Conservation (phyloP, 2,888 invertebrate species). For the Cantharis rufa region DNA sequence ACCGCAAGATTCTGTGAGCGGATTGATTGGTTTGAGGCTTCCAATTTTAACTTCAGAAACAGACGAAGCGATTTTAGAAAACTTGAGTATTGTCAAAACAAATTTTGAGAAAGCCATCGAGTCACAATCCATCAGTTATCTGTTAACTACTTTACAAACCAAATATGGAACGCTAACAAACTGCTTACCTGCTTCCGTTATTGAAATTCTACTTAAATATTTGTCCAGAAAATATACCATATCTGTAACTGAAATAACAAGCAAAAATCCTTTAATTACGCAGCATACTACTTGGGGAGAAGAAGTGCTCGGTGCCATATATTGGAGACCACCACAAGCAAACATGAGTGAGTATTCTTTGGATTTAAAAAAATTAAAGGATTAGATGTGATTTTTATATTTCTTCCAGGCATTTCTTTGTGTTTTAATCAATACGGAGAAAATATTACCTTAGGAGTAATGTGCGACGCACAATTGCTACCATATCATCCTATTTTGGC, state of each 20-base stretch:
- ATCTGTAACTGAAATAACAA: slow-evolving; percentile 65
- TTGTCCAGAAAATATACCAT: slow-evolving; percentile 70
- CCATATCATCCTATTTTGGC: slow-evolving; percentile 66
- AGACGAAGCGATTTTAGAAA: slow-evolving; percentile 44
- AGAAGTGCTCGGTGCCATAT: slow-evolving; percentile 65
- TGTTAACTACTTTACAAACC: slow-evolving; percentile 59
- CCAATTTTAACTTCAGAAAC: slow-evolving; percentile 58
- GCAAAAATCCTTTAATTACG: slow-evolving; percentile 50
- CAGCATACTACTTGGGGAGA: slow-evolving; percentile 69
- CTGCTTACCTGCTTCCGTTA: slow-evolving; percentile 63
- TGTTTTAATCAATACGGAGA: slow-evolving; percentile 72
- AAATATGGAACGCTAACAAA: slow-evolving; percentile 65
- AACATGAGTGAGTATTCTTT: slow-evolving; percentile 66
- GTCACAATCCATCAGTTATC: slow-evolving; percentile 60
- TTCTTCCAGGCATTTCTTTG: slow-evolving; percentile 68
- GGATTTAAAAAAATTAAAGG: neutral
- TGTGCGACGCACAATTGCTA: slow-evolving; percentile 72
- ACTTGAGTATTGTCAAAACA: slow-evolving; percentile 51
- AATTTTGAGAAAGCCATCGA: slow-evolving; percentile 55
- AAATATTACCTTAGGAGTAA: slow-evolving; percentile 68
- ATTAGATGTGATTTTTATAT: neutral
- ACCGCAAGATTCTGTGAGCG: slow-evolving; percentile 57
- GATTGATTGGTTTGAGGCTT: slow-evolving; percentile 68
- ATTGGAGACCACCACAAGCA: slow-evolving; percentile 77
- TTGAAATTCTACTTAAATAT: slow-evolving; percentile 64